Conservation (phyloP, 2,113 vertebrate genomes). For the Polypterus bichir region DNA sequence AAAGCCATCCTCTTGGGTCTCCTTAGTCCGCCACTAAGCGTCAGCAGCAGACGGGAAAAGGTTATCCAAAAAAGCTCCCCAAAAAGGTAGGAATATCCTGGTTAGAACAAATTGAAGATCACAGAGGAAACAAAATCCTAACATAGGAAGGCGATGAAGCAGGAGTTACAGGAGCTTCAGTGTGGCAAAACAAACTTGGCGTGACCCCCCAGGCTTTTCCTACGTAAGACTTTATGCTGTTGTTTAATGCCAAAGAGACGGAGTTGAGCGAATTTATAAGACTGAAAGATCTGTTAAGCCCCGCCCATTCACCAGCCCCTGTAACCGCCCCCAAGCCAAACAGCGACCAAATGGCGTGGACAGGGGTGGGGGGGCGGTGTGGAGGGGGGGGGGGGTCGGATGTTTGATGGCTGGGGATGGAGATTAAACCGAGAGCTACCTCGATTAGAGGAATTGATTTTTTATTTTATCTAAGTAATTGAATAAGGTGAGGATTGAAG, state of each 20-base stretch:
- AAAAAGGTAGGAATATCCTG: no score
- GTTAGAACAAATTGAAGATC: no score
- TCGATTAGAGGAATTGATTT: conserved; percentile 19
- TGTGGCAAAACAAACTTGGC: no score
- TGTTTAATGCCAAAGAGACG: not conserved
- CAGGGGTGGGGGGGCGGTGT: conserved; percentile 15
- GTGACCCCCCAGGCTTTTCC: no score
- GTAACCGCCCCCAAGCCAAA: conserved; percentile 9
- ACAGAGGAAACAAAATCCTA: no score
- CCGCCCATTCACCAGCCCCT: conserved; percentile 14
- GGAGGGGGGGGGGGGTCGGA: conserved; percentile 17
- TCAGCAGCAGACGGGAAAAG: conserved; percentile 16
- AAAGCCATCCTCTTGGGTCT: conserved; percentile 34
- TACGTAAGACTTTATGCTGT: not conserved
- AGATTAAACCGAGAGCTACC: not conserved
- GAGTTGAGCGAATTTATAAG: no score
- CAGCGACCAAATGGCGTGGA: conserved; percentile 3
- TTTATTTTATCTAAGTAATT: conserved; percentile 20
- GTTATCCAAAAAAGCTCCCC: conserved; percentile 15
- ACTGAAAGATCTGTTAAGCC: not conserved
- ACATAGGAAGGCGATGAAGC: no score
- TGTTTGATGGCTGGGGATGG: conserved; percentile 13
- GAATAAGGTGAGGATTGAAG: conserved; percentile 12
- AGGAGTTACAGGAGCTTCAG: no score
- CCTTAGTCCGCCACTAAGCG: conserved; percentile 9